Evolutionary conservation across 2,113 vertebrate species (phyloP).

Genomic region (Psephotus haematonotus): DNA sequence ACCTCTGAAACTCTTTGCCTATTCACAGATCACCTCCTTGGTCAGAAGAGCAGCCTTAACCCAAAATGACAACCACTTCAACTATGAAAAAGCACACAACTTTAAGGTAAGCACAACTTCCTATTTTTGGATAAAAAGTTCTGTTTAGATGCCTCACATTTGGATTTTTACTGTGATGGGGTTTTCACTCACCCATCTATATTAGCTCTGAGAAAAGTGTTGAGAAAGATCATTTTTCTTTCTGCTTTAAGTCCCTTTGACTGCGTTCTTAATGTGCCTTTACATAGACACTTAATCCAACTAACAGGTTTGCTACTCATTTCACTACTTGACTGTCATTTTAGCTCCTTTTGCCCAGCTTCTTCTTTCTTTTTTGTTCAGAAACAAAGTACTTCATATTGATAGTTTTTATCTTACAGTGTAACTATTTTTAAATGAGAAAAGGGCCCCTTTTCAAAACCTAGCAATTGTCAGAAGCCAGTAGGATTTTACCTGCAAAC

Average conservation of each 20-base stretch:
- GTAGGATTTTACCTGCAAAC: not conserved
- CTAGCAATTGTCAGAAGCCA: constrained; percentile 3
- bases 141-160: not conserved
- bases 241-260: not conserved
- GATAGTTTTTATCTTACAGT: not conserved
- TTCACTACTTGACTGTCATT: not conserved
- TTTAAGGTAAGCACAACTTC: constrained; percentile 89
- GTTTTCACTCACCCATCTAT: not conserved
- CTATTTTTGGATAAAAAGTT: not conserved
- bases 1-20: constrained; percentile 96
- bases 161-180: not conserved
- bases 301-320: not conserved
- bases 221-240: not conserved
- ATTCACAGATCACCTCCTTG: constrained; percentile 95
- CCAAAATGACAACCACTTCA: constrained; percentile 90
- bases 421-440: not conserved
- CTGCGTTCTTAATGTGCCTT: not conserved
- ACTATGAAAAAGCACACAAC: constrained; percentile 97
- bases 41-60: constrained; percentile 89
- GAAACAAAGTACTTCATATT: not conserved
- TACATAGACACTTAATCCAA: not conserved
- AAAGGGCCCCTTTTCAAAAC: not conserved
- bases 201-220: not conserved
- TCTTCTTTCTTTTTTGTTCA: not conserved
- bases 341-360: not conserved